Base-by-base conservation (phyloP, 2,797 vertebrate species). In the Halcyon badia region DNA sequence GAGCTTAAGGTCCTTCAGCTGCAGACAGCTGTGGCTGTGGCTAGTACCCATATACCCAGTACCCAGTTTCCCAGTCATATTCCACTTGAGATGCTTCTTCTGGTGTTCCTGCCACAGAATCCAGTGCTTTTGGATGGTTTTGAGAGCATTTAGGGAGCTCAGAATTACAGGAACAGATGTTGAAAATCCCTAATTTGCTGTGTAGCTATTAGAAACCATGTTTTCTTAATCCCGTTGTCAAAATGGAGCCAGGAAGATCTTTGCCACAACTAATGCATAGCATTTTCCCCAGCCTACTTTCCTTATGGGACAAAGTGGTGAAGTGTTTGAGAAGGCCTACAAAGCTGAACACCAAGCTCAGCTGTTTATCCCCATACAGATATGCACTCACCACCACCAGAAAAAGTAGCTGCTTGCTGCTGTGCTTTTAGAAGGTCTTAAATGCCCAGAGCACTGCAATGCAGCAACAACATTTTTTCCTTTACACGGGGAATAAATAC, bases 131-230 rank as follows among this genome's bases (percentile, higher is more conserved):
- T 46, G 52, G 58, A 81, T 84, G 58, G 4, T 44, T 94, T 86
- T 73, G 60, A 80, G 68, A 84, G 37, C 52, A 42, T 69, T 84
- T 83, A 71, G 46, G 31, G 56, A 84, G 33, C 3, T 58, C 62
- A 64, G 31, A 97, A 94, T 90, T 87, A 83, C 52, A 94, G 79
- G 85, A 91, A 92, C 66, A 95, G 70, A 87, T 94, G 88, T 76
- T 79, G 96, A 84, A 81, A 13, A 10, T 78, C 82, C 60, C 51
- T 68, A 51, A 66, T 94, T 91, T 94, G 37, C 60, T 42, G 20
- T 39, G 37, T 68, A 91, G 66, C 69, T 86, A 79, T 73, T 89
- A 92, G 73, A 93, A 86, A 84, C 54, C 65, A 42, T 83, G 65
- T 72, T 84, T 95, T 77, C 87, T 89, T 93, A 82, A 88, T 88